Base-by-base conservation (phyloP, 1,140 invertebrate genomes). In the Trichonephila clavipes region DNA sequence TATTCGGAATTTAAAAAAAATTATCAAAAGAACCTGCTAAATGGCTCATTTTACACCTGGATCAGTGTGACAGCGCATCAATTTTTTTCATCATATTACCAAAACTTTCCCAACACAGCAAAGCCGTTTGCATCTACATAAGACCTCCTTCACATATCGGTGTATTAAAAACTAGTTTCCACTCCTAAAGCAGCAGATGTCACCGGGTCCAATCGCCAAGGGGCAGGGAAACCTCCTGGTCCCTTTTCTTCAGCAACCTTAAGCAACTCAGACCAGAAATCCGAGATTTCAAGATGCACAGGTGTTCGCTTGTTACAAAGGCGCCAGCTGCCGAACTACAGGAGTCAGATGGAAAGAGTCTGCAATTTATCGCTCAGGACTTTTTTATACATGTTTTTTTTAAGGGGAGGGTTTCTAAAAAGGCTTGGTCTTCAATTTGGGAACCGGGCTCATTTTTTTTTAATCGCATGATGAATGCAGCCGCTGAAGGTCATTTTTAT, bases 231-330 rank as follows among this genome's bases (percentile, higher is more conserved):
- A 16, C 34, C 28, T 77, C 34, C 34, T 77, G 72, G 72, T 18
- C 24, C 69, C 72, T 77, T 77, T 77, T 77, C 28, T 77, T 34
- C 16, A 40, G 28, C 28, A 14, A 34, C 72, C 72, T 77, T 28
- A 77, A 40, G 3, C 34, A 77, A 18, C 34, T 77, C 72, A 72
- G 72, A 77, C 72, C 72, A 34, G 72, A 77, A 77, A 77, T 77
- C 72, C 16, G 72, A 77, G 72, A 77, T 14, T 40, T 77, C 34
- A 28, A 28, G 28, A 18, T 77, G 72, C 72, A 77, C 72, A 77
- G 72, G 72, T 77, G 72, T 34, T 77, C 72, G 34, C 12, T 28
- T 40, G 10, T 28, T 40, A 34, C 72, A 77, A 77, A 77, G 72
- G 40, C 28, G 14, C 72, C 72, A 77, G 72, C 72, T 77, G 72